These are phyloP conservation scores for Acrobasis repandana DNA, from an alignment of 2,888 invertebrate species.

Conservation along the genomic window DNA sequence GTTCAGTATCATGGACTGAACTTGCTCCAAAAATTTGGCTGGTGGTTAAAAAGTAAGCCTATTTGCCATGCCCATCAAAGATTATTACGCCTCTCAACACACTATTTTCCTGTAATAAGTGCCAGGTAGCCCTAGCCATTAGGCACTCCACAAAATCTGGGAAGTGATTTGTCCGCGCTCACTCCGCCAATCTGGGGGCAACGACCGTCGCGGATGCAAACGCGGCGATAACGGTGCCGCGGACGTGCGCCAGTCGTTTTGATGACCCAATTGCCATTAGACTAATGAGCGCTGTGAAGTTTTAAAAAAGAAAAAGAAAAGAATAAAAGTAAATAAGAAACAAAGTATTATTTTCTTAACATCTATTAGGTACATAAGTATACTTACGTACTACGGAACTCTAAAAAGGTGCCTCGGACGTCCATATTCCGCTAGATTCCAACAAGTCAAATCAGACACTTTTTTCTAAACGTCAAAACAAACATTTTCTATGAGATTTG, in stretches of 20 bases:
- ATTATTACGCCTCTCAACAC: too few relatives aligned
- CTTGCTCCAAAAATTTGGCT: too few relatives aligned
- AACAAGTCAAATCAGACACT: too few relatives aligned
- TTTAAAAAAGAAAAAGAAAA: neutral
- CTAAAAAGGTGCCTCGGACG: too few relatives aligned
- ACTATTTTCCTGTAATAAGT: neutral
- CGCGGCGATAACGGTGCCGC: conserved; percentile 59
- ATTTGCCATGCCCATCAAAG: too few relatives aligned
- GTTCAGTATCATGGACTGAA: too few relatives aligned
- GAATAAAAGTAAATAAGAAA: neutral
- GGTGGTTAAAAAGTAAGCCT: too few relatives aligned
- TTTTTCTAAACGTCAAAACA: too few relatives aligned
- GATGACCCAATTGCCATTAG: conserved; percentile 57
- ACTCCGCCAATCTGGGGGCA: conserved; percentile 62
- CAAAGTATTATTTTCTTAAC: neutral
- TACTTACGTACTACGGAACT: too few relatives aligned
- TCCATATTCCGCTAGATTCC: too few relatives aligned
- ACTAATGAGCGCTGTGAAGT: conserved; percentile 42
- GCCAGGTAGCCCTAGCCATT: conserved; percentile 49
- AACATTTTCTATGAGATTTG: too few relatives aligned
- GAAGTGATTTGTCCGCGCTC: conserved; percentile 65
- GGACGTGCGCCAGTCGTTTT: conserved; percentile 54
- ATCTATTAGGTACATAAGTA: too few relatives aligned
- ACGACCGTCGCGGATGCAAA: conserved; percentile 64
- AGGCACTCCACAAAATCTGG: conserved; percentile 60